Base-by-base conservation (phyloP, 2,888 invertebrate genomes). In the Epinotia brunnichana region DNA sequence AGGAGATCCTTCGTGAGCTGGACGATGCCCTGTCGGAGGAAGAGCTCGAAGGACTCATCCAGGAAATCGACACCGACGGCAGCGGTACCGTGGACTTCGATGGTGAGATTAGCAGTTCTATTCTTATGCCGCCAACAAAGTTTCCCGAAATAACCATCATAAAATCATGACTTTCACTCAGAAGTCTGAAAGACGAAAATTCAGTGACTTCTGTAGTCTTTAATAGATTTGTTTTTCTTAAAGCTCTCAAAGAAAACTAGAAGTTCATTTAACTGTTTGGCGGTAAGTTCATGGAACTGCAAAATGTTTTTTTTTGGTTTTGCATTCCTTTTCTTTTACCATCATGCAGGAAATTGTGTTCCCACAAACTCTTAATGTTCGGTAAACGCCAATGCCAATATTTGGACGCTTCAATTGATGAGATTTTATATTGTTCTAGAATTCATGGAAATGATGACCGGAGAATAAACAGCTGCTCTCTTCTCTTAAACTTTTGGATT, bases 31-130 rank as follows among this genome's bases (percentile, higher is more conserved):
- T 99, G 77, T 98, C 98, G 69, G 97, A 98, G 79, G 96, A 97
- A 76, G 98, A 99, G 90, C 95, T 99, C 86, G 98, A 99, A 85
- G 97, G 97, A 90, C 98, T 99, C 96, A 99, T 99, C 90, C 97
- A 98, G 87, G 99, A 99, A 94, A 99, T 99, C 83, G 99, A 99
- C 92, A 97, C 98, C 61, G 99, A 99, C 91, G 98, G 99, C 85
- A 99, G 98, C 83, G 99, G 99, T 83, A 99, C 99, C 77, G 99
- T 99, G 83, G 99, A 99, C 94, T 99, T 99, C 90, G 99, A 99
- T 94, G 99, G 99, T 99, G 91, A 90, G 9, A 53, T 69, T 51
- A 17, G 53, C 17, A 44, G 15, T 44, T n/a, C 4, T 44, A 15
- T n/a, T n/a, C 48, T 15, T 48, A 13, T 44, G 35, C 35, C 35